phyloP scores from a whole-genome alignment of 2,113 vertebrate species.

The Spheniscus mendiculus region DNA sequence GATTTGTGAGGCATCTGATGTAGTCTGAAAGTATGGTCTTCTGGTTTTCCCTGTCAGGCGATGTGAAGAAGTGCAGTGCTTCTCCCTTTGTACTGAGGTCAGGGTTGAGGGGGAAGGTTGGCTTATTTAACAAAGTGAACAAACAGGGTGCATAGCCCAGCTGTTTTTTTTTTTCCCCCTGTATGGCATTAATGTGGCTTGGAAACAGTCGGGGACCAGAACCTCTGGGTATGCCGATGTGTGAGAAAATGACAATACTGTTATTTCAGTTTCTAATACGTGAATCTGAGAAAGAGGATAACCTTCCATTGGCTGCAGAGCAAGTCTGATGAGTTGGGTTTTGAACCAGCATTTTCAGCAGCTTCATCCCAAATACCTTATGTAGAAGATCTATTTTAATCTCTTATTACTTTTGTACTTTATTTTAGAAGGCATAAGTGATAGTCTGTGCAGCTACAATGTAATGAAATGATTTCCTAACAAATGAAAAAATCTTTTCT shows the following conservation, averaged over 20 bases:
- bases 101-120: background rate
- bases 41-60: background rate
- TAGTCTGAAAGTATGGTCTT: background rate
- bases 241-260: background rate
- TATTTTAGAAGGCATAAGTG: background rate
- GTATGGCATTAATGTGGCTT: fast-evolving
- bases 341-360: background rate
- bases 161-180: fast-evolving
- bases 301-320: background rate
- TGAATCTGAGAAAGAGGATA: background rate
- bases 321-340: background rate
- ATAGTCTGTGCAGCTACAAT: background rate
- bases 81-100: background rate
- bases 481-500: background rate
- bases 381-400: background rate
- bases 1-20: background rate
- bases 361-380: background rate
- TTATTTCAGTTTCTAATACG: background rate
- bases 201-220: background rate
- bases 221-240: background rate
- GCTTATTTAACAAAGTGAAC: background rate
- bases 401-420: background rate
- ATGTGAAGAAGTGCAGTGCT: background rate
- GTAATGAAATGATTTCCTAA: background rate
- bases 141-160: background rate